Conservation (phyloP, 2,113 vertebrate genomes). For the Nannobrachium achirus region DNA sequence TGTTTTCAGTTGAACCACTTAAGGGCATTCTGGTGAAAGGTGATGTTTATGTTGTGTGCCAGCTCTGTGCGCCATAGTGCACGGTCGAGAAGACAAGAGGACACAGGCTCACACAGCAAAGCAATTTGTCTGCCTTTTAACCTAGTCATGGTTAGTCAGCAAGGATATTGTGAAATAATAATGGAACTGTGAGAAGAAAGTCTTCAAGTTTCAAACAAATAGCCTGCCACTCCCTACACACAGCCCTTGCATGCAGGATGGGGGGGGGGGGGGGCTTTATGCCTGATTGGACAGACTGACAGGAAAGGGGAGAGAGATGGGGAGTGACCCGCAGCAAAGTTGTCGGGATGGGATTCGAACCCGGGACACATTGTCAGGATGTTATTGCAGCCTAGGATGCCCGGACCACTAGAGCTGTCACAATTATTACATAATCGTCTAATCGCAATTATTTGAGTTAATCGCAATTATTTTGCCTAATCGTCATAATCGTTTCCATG, state of each 20-base stretch:
- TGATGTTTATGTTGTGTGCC: slow-evolving; percentile 7
- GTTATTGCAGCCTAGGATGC: background rate
- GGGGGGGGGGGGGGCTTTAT: too few relatives aligned
- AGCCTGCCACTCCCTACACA: slow-evolving; percentile 3
- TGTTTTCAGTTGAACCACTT: slow-evolving; percentile 31
- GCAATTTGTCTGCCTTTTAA: background rate
- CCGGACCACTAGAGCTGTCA: too few relatives aligned
- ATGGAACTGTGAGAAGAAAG: slow-evolving; percentile 6
- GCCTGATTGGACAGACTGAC: too few relatives aligned
- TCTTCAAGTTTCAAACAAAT: slow-evolving; percentile 55
- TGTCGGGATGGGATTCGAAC: background rate
- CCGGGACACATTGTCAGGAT: background rate
- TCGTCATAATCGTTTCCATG: too few relatives aligned
- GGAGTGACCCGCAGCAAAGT: background rate
- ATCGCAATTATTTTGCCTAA: too few relatives aligned
- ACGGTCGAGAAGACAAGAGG: background rate
- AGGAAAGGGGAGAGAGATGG: too few relatives aligned
- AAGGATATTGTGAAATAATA: slow-evolving; percentile 51
- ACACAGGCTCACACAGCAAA: slow-evolving; percentile 12
- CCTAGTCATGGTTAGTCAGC: slow-evolving; percentile 48
- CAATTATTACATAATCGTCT: too few relatives aligned
- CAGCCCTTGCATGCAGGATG: background rate
- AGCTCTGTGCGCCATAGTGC: slow-evolving; percentile 18
- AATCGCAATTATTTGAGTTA: too few relatives aligned
- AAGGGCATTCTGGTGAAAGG: slow-evolving; percentile 31